A percentile compares a stretch with the other conserved stretches of the same genome.
Conservation (phyloP, 2,113 vertebrate species). For the Lepus timidus region DNA sequence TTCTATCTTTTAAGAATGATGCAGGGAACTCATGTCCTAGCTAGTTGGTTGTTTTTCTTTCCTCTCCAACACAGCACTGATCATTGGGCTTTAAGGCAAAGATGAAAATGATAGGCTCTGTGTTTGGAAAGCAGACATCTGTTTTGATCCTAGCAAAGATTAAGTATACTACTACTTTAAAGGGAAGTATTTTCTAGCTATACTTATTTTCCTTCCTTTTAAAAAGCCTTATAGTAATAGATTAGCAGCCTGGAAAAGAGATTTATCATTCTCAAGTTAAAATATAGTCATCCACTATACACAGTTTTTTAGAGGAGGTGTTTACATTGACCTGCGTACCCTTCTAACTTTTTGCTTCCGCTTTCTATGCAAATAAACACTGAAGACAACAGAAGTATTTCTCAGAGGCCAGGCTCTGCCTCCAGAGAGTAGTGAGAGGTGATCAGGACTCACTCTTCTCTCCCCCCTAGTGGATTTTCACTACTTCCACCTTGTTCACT, state of each 20-base stretch:
- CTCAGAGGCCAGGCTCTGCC: background rate
- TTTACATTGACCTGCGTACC: background rate
- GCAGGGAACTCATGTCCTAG: background rate
- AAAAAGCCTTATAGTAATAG: background rate
- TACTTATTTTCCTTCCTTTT: slow-evolving; percentile 12
- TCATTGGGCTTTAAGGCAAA: slow-evolving; percentile 32
- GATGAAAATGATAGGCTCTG: slow-evolving; percentile 12
- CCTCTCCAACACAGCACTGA: background rate
- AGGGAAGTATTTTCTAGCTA: background rate
- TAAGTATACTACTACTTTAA: background rate
- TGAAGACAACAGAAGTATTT: background rate
- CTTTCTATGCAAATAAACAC: background rate
- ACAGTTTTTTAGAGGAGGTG: background rate
- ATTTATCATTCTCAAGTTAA: slow-evolving; percentile 21
- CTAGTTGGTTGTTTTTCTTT: background rate
- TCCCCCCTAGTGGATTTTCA: background rate
- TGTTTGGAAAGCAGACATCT: slow-evolving; percentile 17
- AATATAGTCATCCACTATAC: background rate
- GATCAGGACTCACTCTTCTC: background rate
- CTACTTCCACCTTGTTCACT: too few species aligned
- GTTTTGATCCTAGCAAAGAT: slow-evolving; percentile 37
- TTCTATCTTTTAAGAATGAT: slow-evolving; percentile 18
- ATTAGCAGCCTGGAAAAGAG: background rate
- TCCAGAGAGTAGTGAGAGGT: background rate
- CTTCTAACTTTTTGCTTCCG: background rate